Evolutionary conservation across 2,113 vertebrate genomes (phyloP).

Genomic region (Uropsilus gracilis): DNA sequence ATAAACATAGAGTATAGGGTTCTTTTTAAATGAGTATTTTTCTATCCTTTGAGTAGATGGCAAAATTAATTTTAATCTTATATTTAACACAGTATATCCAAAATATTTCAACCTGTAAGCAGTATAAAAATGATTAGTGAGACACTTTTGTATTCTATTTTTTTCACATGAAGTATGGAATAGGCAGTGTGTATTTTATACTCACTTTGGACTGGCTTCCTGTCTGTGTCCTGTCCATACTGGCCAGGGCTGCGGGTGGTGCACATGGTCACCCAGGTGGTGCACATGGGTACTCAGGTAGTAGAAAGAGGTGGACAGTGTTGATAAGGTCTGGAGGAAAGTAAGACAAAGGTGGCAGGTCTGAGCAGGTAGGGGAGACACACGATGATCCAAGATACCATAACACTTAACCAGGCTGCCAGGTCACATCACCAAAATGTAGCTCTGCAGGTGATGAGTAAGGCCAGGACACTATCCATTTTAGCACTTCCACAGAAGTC

Average conservation of each 20-base stretch:
- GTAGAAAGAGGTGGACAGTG: background rate
- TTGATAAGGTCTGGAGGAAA: background rate
- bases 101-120: constrained; percentile 7
- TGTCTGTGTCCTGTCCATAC: background rate
- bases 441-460: constrained; percentile 36
- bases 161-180: background rate
- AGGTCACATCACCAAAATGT: background rate
- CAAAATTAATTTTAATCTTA: background rate
- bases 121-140: background rate
- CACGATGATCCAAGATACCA: background rate
- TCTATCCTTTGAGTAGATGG: too few species aligned
- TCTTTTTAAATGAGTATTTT: too few species aligned
- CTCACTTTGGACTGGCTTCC: background rate
- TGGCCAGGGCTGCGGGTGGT: background rate
- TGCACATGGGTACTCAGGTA: background rate
- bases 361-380: background rate
- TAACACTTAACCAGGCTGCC: background rate
- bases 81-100: background rate
- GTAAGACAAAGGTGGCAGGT: background rate
- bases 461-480: background rate
- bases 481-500: background rate
- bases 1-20: too few species aligned
- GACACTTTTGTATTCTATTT: background rate
- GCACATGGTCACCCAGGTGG: fast-evolving
- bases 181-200: background rate